phyloP scores from a whole-genome alignment of 2,888 invertebrate species.

The Xylophagus ater region DNA sequence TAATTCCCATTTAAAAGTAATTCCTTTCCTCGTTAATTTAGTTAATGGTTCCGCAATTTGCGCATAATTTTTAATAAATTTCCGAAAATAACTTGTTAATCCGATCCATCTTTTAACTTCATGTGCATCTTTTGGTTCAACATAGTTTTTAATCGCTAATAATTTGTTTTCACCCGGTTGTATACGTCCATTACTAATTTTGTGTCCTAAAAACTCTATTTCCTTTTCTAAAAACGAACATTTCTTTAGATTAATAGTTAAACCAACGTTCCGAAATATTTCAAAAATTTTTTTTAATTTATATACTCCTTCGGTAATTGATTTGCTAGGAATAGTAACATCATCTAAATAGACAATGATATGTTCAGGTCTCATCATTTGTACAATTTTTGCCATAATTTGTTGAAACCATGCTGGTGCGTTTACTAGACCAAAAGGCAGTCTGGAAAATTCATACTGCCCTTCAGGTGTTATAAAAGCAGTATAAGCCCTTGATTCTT shows the following conservation, averaged over 20 bases:
- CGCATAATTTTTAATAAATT: not conserved
- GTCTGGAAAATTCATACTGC: not conserved
- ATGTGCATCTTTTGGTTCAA: not conserved
- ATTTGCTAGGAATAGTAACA: not conserved
- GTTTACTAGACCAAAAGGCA: not conserved
- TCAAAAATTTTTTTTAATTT: not conserved
- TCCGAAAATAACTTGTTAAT: not conserved
- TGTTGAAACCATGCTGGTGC: not conserved
- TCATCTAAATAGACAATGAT: not conserved
- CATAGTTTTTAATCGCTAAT: too few species aligned
- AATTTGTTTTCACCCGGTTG: not conserved
- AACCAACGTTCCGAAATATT: not conserved
- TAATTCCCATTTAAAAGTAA: not conserved
- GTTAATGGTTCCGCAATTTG: not conserved
- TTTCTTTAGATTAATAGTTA: too few species aligned
- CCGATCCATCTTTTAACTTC: not conserved
- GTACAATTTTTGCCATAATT: not conserved
- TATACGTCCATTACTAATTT: not conserved
- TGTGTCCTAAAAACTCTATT: not conserved
- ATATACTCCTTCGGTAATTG: not conserved
- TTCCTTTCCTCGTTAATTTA: not conserved
- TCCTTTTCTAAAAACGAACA: too few species aligned
- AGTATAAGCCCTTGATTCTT: not conserved
- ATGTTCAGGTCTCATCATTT: not conserved
- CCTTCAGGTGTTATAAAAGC: conserved; percentile 1